A percentile compares a stretch with the other conserved stretches of the same genome.
These are phyloP conservation scores for Colostygia pectinataria DNA, from an alignment of 2,888 invertebrate species.

Conservation along the genomic window DNA sequence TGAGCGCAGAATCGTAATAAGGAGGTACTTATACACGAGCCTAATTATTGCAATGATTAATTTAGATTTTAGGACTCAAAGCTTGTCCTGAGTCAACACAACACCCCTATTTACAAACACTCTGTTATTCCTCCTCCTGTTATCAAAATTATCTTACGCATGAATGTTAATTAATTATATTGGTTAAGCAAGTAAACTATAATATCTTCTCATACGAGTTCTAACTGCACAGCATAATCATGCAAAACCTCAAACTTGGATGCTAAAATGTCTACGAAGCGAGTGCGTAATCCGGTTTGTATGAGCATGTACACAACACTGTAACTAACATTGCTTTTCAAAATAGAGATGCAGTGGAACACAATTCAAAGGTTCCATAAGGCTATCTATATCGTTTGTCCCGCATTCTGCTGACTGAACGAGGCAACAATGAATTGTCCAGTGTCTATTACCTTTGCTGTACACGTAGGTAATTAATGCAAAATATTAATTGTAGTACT, in stretches of 20 bases:
- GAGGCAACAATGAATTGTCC: too few species aligned
- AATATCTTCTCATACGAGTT: neutral
- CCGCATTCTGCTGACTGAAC: neutral
- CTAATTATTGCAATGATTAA: too few species aligned
- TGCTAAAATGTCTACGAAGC: conserved; percentile 14
- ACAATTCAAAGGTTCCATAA: neutral
- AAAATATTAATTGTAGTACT: too few species aligned
- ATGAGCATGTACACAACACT: conserved; percentile 28
- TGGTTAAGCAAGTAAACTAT: neutral
- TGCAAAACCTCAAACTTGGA: conserved; percentile 8
- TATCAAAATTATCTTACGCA: too few species aligned
- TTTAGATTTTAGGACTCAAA: too few species aligned
- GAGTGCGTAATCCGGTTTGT: conserved; percentile 18
- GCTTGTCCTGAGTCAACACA: too few species aligned
- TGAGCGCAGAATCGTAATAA: too few species aligned
- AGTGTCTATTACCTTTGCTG: too few species aligned
- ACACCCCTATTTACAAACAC: too few species aligned
- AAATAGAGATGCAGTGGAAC: conserved; percentile 45
- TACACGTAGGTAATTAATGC: too few species aligned
- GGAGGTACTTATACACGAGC: too few species aligned
- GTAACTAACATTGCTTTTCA: conserved; percentile 58
- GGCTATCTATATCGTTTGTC: neutral
- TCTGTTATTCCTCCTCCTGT: too few species aligned
- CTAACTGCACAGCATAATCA: conserved; percentile 11
- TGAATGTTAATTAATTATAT: neutral